Conservation (phyloP, 2,888 invertebrate species). For the Notodonta dromedarius region DNA sequence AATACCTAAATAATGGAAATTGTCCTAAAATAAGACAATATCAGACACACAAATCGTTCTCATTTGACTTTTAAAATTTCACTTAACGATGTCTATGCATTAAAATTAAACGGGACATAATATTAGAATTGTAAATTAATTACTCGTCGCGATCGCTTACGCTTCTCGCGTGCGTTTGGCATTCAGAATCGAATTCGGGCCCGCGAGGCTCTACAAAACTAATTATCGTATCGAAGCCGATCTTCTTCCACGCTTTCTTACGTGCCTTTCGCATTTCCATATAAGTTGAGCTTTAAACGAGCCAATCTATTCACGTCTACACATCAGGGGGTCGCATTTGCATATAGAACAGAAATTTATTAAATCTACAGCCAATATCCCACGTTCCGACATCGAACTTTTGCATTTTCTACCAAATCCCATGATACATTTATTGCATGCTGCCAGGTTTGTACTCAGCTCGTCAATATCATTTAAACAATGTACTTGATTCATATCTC, state of each 20-base stretch:
- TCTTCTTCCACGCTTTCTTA: constrained; percentile 82
- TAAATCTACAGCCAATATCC: constrained; percentile 84
- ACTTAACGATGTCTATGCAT: constrained; percentile 49
- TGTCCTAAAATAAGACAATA: constrained; percentile 40
- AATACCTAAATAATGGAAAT: constrained; percentile 32
- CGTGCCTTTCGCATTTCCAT: constrained; percentile 84
- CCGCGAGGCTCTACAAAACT: constrained; percentile 76
- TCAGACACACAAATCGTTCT: constrained; percentile 42
- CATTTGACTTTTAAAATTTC: constrained; percentile 56
- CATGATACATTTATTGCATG: constrained; percentile 72
- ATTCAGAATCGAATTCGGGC: constrained; percentile 70
- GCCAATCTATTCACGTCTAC: constrained; percentile 85
- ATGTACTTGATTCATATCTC: constrained; percentile 11
- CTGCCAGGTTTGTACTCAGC: constrained; percentile 51
- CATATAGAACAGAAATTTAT: constrained; percentile 85
- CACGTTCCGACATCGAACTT: constrained; percentile 80
- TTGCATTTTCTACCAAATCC: constrained; percentile 69
- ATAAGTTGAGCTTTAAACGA: constrained; percentile 84
- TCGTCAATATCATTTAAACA: constrained; percentile 30
- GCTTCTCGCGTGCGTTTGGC: constrained; percentile 58
- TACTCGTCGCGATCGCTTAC: constrained; percentile 59
- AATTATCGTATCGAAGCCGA: constrained; percentile 80
- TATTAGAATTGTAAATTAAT: constrained; percentile 73
- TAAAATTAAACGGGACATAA: constrained; percentile 44
- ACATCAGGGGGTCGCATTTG: constrained; percentile 84